A percentile compares a stretch with the other conserved stretches of the same genome.
phyloP scores from a whole-genome alignment of 2,113 vertebrate species.

The Garra rufa region DNA sequence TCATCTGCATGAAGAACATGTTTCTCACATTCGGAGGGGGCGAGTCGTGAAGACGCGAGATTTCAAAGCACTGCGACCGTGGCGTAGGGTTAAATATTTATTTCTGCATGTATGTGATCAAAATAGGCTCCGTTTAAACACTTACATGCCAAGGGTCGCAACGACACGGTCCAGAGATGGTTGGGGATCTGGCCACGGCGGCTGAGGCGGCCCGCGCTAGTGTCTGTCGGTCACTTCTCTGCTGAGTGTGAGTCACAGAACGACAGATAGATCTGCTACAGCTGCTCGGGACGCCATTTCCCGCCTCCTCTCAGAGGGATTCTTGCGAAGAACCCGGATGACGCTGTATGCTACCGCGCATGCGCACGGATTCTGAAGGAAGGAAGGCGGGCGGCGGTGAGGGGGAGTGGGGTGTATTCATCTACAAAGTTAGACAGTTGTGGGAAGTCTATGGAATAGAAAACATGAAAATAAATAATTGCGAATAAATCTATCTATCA shows the following conservation, averaged over 20 bases:
- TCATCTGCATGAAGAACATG: conserved; percentile 17
- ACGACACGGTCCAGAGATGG: conserved; percentile 29
- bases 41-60: conserved; percentile 53
- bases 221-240: conserved; percentile 40
- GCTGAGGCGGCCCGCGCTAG: conserved; percentile 8
- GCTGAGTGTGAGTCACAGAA: conserved; percentile 56
- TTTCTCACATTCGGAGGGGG: not conserved
- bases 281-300: conserved; percentile 63
- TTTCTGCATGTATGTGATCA: conserved; percentile 31
- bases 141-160: conserved; percentile 53
- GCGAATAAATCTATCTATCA: not conserved
- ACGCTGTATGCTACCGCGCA: conserved; percentile 47
- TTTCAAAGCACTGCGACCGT: conserved; percentile 55
- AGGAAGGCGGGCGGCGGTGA: not conserved
- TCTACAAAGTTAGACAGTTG: not conserved
- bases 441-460: not conserved
- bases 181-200: conserved; percentile 36
- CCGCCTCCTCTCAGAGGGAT: conserved; percentile 61
- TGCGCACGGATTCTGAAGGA: conserved; percentile 35
- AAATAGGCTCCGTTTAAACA: conserved; percentile 1
- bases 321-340: conserved; percentile 60
- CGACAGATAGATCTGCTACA: conserved; percentile 48
- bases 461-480: not conserved
- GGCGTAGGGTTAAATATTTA: conserved; percentile 56
- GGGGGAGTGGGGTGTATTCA: not conserved